Percentiles rank a stretch among this genome's conserved stretches.
These are phyloP conservation scores for Orthosia cruda DNA, from an alignment of 2,888 invertebrate genomes.

Conservation along the genomic window DNA sequence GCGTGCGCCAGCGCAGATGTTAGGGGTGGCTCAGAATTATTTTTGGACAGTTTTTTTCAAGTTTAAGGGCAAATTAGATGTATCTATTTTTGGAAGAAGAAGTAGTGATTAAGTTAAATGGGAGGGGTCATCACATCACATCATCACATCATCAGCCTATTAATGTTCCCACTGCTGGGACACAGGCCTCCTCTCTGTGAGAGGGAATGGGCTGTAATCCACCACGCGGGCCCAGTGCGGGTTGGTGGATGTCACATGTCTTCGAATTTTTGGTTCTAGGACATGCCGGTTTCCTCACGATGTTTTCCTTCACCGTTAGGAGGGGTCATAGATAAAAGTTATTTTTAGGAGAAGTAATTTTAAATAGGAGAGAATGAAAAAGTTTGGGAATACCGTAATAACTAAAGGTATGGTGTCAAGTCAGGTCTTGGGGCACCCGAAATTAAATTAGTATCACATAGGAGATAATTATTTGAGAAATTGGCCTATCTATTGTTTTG, in stretches of 20 bases:
- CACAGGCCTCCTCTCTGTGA: too few species aligned
- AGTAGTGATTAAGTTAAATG: background rate
- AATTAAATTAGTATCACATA: background rate
- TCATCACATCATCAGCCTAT: too few species aligned
- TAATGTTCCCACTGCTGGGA: too few species aligned
- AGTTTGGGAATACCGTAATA: background rate
- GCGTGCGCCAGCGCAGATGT: slow-evolving; percentile 76
- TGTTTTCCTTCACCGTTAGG: too few species aligned
- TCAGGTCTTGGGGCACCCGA: background rate
- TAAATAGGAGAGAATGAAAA: background rate
- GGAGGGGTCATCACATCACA: too few species aligned
- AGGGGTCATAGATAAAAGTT: background rate
- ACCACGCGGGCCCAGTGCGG: too few species aligned
- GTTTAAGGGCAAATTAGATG: slow-evolving; percentile 4
- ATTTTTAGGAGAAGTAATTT: background rate
- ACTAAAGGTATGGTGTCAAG: background rate
- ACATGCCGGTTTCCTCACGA: too few species aligned
- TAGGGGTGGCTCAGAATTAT: slow-evolving; percentile 67
- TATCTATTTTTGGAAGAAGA: slow-evolving; percentile 2
- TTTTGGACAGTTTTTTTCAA: slow-evolving; percentile 16
- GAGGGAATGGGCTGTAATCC: too few species aligned
- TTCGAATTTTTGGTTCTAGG: too few species aligned
- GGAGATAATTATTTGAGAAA: background rate
- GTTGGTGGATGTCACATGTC: too few species aligned
- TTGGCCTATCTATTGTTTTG: background rate